Conservation (phyloP, 1,140 invertebrate genomes). For the Ooceraea biroi region DNA sequence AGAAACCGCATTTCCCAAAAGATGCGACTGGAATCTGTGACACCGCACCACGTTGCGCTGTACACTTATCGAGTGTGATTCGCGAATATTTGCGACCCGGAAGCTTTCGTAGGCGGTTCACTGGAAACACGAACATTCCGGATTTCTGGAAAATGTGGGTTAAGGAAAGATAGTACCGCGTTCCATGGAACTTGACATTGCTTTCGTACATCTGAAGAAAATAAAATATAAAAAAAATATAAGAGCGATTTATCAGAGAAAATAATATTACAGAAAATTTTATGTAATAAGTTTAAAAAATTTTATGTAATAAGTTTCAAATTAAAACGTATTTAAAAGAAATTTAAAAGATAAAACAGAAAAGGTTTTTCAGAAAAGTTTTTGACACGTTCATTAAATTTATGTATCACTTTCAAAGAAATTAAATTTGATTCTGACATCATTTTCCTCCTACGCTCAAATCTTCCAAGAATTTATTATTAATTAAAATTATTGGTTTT, state of each 20-base stretch:
- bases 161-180: not conserved
- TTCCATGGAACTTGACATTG: not conserved
- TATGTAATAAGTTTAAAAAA: not conserved
- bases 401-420: not conserved
- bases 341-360: too few species aligned
- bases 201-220: not conserved
- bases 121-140: not conserved
- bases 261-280: not conserved
- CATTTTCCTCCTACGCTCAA: too few species aligned
- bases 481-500: too few species aligned
- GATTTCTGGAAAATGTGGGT: not conserved
- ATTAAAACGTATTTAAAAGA: too few species aligned
- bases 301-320: not conserved
- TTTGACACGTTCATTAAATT: not conserved
- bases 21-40: constrained; percentile 51
- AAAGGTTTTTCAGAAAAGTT: too few species aligned
- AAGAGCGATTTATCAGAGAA: not conserved
- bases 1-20: constrained; percentile 42
- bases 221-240: not conserved
- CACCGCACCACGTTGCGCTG: not conserved
- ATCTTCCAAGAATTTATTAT: too few species aligned
- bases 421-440: not conserved
- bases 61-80: constrained; percentile 31
- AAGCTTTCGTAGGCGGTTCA: constrained; percentile 19
- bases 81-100: constrained; percentile 35